A percentile compares a stretch with the other conserved stretches of the same genome.
phyloP scores from a whole-genome alignment of 1,140 invertebrate genomes.

The Meteorus sp. region DNA sequence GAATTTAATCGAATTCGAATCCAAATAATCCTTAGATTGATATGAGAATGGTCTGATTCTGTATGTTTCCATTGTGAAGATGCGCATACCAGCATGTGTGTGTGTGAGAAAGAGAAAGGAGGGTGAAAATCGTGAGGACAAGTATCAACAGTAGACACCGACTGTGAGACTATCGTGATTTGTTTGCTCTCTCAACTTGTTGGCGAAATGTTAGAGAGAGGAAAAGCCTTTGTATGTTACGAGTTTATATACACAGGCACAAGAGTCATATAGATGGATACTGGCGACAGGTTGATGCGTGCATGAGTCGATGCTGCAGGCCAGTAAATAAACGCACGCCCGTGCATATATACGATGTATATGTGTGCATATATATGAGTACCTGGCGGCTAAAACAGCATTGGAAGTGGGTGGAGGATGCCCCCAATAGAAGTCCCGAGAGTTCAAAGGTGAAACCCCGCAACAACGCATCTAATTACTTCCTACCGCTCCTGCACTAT shows the following conservation, averaged over 20 bases:
- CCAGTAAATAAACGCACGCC: neutral
- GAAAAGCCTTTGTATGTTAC: neutral
- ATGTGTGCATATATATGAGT: neutral
- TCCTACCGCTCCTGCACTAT: constrained; percentile 48
- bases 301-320: neutral
- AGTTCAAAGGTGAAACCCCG: constrained; percentile 51
- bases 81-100: too few species aligned
- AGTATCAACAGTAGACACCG: neutral
- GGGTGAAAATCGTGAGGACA: too few species aligned
- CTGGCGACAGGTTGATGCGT: neutral
- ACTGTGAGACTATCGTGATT: neutral
- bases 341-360: neutral
- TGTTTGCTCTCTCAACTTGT: neutral
- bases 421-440: constrained; percentile 20
- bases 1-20: too few species aligned
- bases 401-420: constrained; percentile 28
- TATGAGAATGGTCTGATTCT: too few species aligned
- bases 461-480: constrained; percentile 57
- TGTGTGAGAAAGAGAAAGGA: too few species aligned
- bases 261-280: too few species aligned
- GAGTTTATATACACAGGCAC: neutral
- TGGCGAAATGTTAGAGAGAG: neutral
- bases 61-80: too few species aligned
- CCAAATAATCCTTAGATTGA: too few species aligned
- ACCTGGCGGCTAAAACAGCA: neutral